phyloP scores from a whole-genome alignment of 2,113 vertebrate genomes.

The Microcebus jonahi region DNA sequence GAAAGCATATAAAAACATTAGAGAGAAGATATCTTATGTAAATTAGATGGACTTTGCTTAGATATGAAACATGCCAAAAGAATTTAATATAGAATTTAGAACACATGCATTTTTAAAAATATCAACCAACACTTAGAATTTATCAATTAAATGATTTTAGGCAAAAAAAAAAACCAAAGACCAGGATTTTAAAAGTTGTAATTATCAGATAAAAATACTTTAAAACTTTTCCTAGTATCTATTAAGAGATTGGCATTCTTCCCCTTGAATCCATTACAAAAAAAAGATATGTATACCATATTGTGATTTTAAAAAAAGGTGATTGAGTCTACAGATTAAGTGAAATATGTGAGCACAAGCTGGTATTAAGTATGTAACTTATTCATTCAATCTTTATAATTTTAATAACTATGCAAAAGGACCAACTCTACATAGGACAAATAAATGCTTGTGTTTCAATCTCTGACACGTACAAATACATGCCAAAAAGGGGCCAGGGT shows the following conservation, averaged over 20 bases:
- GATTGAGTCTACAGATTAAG: not conserved
- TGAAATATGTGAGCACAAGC: not conserved
- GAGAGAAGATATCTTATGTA: not conserved
- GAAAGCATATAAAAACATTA: not conserved
- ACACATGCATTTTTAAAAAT: not conserved
- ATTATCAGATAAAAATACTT: slow-evolving; percentile 11
- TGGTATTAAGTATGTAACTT: not conserved
- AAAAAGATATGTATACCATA: not conserved
- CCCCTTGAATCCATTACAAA: not conserved
- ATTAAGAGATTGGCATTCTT: not conserved
- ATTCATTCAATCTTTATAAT: slow-evolving; percentile 9
- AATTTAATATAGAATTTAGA: not conserved
- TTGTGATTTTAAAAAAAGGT: not conserved
- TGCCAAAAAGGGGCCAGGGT: slow-evolving; percentile 42
- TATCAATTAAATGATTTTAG: slow-evolving; percentile 19
- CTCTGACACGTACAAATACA: slow-evolving; percentile 52
- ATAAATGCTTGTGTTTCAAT: not conserved
- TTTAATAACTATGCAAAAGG: slow-evolving; percentile 13
- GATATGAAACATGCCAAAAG: not conserved
- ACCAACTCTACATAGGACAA: not conserved
- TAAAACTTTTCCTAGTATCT: not conserved
- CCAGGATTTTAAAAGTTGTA: slow-evolving; percentile 21
- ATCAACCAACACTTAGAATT: not conserved
- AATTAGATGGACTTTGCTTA: not conserved
- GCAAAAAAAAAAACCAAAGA: slow-evolving; percentile 21